A percentile compares a stretch with the other conserved stretches of the same genome.
Conservation (phyloP, 1,140 invertebrate species). For the Drosophila arawakana region DNA sequence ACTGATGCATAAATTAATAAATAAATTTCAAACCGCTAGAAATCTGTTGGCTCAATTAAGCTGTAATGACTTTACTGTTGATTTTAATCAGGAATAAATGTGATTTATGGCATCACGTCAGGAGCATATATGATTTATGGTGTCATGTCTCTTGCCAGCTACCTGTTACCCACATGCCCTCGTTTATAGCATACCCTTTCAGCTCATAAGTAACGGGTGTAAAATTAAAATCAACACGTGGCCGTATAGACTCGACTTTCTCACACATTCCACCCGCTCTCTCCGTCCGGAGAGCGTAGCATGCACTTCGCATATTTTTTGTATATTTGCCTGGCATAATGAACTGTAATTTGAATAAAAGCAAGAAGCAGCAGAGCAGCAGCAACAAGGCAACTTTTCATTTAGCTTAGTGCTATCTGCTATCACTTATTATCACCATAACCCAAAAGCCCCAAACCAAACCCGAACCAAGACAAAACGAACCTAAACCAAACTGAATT, state of each 20-base stretch:
- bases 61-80: no score
- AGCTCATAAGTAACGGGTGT: no score
- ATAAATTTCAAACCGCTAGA: no score
- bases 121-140: no score
- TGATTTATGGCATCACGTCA: no score
- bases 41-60: no score
- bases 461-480: conserved; percentile 44
- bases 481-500: conserved; percentile 30
- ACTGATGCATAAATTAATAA: no score
- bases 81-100: no score
- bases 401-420: conserved; percentile 72
- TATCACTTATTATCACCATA: conserved; percentile 54
- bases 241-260: neutral
- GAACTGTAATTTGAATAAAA: conserved; percentile 79
- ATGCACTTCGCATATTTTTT: conserved; percentile 3
- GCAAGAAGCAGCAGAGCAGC: conserved; percentile 9
- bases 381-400: conserved; percentile 60
- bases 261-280: no score
- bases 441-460: conserved; percentile 22
- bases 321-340: conserved; percentile 66
- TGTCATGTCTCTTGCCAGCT: no score
- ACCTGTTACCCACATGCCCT: neutral
- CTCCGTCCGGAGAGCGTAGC: neutral
- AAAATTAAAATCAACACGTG: conserved; percentile 31
- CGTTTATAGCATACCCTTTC: no score